Evolutionary conservation across 2,888 invertebrate species (phyloP).

Genomic region (Spilarctia lutea): DNA sequence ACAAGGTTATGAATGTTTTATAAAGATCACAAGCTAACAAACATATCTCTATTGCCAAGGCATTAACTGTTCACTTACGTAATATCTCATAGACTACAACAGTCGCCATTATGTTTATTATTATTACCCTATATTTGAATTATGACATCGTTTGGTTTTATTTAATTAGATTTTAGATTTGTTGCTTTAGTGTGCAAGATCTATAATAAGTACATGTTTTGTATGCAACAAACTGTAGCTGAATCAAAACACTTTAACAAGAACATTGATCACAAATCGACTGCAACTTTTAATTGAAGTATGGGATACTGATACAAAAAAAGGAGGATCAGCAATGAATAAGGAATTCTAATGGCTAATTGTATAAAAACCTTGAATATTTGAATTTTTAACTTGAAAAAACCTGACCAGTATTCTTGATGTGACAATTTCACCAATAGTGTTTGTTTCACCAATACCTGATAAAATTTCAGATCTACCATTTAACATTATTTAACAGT

Average conservation of each 20-base stretch:
- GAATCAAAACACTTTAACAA: neutral
- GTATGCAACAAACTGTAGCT: neutral
- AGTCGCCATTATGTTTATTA: neutral
- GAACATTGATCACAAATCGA: neutral
- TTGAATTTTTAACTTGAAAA: no score
- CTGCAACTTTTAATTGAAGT: neutral
- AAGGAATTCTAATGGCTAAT: neutral
- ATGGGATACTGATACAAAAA: neutral
- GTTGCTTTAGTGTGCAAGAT: neutral
- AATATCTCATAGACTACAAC: constrained; percentile 17
- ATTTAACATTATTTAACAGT: no score
- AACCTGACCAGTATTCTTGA: no score
- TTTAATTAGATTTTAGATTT: neutral
- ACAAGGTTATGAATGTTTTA: constrained; percentile 16
- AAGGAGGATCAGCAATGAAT: neutral
- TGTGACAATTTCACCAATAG: no score
- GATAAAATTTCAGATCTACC: no score
- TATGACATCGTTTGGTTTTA: neutral
- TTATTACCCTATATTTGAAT: neutral
- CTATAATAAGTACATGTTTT: neutral
- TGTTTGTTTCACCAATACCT: no score
- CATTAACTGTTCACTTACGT: constrained; percentile 7
- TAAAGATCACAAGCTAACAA: constrained; percentile 13
- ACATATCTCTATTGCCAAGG: constrained; percentile 21
- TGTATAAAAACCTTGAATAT: no score